Conservation (phyloP, 2,797 vertebrate species). For the Poeciliopsis turneri region DNA sequence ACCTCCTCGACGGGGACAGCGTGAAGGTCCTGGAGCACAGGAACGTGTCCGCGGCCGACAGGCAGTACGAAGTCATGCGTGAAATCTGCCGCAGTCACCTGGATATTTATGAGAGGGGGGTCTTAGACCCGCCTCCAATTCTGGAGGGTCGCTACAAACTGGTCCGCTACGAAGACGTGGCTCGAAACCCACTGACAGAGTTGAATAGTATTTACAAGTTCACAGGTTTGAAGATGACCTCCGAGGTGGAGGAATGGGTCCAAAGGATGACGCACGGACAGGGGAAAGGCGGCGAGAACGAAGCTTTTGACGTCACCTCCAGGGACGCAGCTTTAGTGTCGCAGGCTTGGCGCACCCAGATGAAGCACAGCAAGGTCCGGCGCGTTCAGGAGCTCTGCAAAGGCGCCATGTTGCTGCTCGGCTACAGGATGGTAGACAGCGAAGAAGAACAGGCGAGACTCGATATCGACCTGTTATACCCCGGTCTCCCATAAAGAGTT, state of each 20-base stretch:
- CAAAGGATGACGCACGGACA: constrained; percentile 89
- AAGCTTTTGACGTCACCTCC: constrained; percentile 90
- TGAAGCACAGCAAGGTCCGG: constrained; percentile 84
- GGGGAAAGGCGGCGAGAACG: constrained; percentile 79
- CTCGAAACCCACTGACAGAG: constrained; percentile 81
- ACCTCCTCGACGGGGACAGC: constrained; percentile 80
- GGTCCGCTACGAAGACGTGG: constrained; percentile 93
- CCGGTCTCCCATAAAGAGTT: constrained; percentile 82
- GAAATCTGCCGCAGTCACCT: constrained; percentile 93
- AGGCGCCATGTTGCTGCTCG: constrained; percentile 88
- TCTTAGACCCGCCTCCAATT: constrained; percentile 85
- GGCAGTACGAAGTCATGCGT: constrained; percentile 83
- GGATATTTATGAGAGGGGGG: constrained; percentile 87
- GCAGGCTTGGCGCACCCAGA: constrained; percentile 88
- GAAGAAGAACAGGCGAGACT: constrained; percentile 87
- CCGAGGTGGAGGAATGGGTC: constrained; percentile 85
- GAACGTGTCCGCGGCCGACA: constrained; percentile 68
- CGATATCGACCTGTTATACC: constrained; percentile 83
- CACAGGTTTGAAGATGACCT: constrained; percentile 83
- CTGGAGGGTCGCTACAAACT: constrained; percentile 89
- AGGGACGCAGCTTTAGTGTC: constrained; percentile 88
- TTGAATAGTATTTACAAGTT: constrained; percentile 87
- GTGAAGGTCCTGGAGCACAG: constrained; percentile 86
- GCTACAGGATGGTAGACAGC: constrained; percentile 85
- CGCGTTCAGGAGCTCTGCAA: constrained; percentile 90